Percentiles rank a stretch among this genome's conserved stretches.
These are phyloP conservation scores for Campoletis raptor DNA, from an alignment of 2,888 invertebrate species.

Conservation along the genomic window DNA sequence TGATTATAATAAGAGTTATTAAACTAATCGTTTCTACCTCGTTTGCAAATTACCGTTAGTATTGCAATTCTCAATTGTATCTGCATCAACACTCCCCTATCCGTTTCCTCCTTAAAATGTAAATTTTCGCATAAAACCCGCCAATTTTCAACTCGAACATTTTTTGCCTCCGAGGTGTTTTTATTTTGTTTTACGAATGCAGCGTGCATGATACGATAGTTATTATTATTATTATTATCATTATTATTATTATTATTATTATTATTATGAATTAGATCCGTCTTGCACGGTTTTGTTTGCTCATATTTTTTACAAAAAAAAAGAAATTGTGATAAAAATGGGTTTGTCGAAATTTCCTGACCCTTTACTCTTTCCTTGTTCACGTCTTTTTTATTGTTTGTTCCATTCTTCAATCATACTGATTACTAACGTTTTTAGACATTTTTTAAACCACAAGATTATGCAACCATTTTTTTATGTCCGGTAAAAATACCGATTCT, in stretches of 20 bases:
- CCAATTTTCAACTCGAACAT: neutral
- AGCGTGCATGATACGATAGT: conserved; percentile 44
- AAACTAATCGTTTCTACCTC: conserved; percentile 71
- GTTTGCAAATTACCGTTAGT: conserved; percentile 69
- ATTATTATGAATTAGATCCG: conserved; percentile 56
- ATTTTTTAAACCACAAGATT: conserved; percentile 13
- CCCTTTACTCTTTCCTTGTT: neutral
- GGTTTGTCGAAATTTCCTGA: conserved; percentile 56
- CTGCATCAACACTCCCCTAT: conserved; percentile 16
- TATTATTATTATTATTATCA: conserved; percentile 32
- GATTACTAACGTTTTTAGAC: conserved; percentile 21
- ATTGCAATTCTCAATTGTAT: conserved; percentile 54
- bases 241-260: conserved; percentile 42
- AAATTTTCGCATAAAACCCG: neutral
- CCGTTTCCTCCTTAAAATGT: neutral
- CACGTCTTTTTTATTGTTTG: neutral
- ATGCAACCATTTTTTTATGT: neutral
- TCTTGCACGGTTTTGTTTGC: conserved; percentile 62
- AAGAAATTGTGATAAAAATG: conserved; percentile 65
- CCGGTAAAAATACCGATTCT: neutral
- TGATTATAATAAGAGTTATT: conserved; percentile 48
- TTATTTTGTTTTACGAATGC: conserved; percentile 28
- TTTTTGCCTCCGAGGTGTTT: conserved; percentile 22
- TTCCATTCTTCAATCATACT: conserved; percentile 21
- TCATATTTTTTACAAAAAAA: conserved; percentile 61